Evolutionary conservation across 2,888 invertebrate species (phyloP).

Genomic region (Cylindroiulus punctatus): DNA sequence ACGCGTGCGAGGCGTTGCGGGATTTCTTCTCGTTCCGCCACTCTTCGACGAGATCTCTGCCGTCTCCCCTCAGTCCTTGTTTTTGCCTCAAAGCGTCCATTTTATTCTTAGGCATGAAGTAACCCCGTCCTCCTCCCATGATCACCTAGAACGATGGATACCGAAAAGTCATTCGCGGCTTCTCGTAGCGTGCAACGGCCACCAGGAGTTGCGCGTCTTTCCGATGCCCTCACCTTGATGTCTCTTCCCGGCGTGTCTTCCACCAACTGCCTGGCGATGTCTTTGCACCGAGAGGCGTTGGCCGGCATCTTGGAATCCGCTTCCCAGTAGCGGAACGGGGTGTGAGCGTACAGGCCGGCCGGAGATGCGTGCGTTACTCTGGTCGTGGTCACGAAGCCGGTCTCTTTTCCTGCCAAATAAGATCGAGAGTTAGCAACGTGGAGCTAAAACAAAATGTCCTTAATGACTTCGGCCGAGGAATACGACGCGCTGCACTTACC

Average conservation of each 20-base stretch:
- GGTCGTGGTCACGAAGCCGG: constrained; percentile 89
- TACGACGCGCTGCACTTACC: constrained; percentile 64
- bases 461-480: no score
- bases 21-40: constrained; percentile 81
- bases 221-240: no score
- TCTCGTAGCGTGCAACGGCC: constrained; percentile 59
- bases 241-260: constrained; percentile 81
- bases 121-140: constrained; percentile 80
- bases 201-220: no score
- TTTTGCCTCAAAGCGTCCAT: constrained; percentile 77
- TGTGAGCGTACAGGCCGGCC: constrained; percentile 80
- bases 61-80: constrained; percentile 78
- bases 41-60: constrained; percentile 81
- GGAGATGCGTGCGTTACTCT: constrained; percentile 91
- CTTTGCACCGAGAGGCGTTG: constrained; percentile 72
- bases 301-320: constrained; percentile 77
- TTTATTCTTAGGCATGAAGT: constrained; percentile 78
- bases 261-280: constrained; percentile 84
- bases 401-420: constrained; percentile 62
- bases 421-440: no score
- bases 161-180: no score
- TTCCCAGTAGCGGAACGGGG: constrained; percentile 83
- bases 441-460: no score
- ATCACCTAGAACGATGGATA: constrained; percentile 72
- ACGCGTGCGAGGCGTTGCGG: constrained; percentile 74